phyloP scores from a whole-genome alignment of 2,888 invertebrate genomes.

The Drosophila pullipes region DNA sequence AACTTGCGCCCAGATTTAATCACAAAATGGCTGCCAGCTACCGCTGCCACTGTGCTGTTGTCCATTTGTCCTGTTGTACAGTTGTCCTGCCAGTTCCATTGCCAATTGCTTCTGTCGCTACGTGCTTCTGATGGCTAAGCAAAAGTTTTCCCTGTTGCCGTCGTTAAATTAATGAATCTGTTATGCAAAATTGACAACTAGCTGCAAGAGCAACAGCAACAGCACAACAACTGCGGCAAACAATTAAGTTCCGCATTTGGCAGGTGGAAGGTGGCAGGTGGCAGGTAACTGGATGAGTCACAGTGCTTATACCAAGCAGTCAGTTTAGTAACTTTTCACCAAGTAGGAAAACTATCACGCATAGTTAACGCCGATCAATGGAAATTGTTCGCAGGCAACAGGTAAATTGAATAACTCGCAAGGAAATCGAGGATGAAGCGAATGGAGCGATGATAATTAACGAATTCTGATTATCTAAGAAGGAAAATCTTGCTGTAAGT shows the following conservation, averaged over 20 bases:
- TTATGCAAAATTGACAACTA: slow-evolving; percentile 78
- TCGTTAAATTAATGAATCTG: slow-evolving; percentile 76
- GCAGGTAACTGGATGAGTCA: slow-evolving; percentile 1
- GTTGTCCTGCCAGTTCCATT: slow-evolving; percentile 14
- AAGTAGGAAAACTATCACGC: slow-evolving; percentile 43
- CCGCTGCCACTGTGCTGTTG: slow-evolving; percentile 12
- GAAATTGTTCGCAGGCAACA: slow-evolving; percentile 23
- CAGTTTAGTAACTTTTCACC: slow-evolving; percentile 39
- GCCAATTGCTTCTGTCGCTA: slow-evolving; percentile 10
- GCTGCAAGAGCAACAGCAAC: slow-evolving; percentile 33
- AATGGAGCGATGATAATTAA: slow-evolving; percentile 4
- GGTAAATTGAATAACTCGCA: slow-evolving; percentile 14
- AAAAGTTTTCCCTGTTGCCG: slow-evolving; percentile 49
- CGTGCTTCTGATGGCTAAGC: slow-evolving; percentile 53
- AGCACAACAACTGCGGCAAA: slow-evolving; percentile 41
- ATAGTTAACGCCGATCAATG: slow-evolving; percentile 52
- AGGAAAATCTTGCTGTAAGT: background rate
- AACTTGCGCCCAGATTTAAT: slow-evolving; percentile 69
- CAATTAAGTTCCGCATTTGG: slow-evolving; percentile 51
- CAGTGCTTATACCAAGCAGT: slow-evolving; percentile 6
- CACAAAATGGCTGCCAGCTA: slow-evolving; percentile 57
- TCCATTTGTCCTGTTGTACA: slow-evolving; percentile 3
- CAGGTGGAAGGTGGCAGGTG: slow-evolving; percentile 27
- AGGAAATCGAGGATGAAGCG: background rate
- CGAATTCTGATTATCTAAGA: background rate